Conservation (phyloP, 2,113 vertebrate genomes). For the Ondatra zibethicus region DNA sequence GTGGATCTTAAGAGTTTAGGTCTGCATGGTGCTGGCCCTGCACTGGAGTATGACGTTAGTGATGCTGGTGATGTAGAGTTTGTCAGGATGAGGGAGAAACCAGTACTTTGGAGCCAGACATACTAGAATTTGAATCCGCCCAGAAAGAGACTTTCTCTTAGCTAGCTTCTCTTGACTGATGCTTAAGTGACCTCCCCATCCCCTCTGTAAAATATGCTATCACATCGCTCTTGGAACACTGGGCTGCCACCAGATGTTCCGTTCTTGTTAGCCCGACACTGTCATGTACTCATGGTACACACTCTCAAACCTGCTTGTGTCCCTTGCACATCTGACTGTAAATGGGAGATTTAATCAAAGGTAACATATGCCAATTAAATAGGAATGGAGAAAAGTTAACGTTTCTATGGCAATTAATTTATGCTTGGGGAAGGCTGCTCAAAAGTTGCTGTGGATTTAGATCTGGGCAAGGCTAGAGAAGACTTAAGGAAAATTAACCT, state of each 20-base stretch:
- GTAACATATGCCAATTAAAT: constrained; percentile 65
- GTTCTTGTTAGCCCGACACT: not conserved
- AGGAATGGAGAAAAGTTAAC: constrained; percentile 48
- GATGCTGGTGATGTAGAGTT: not conserved
- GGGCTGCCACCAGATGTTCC: not conserved
- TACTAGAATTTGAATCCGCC: not conserved
- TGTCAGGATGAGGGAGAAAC: not conserved
- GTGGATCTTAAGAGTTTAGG: not conserved
- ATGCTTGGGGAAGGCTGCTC: constrained; percentile 56
- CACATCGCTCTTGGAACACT: not conserved
- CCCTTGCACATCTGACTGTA: constrained; percentile 40
- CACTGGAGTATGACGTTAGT: not conserved
- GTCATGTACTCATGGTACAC: not conserved
- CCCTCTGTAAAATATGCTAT: not conserved
- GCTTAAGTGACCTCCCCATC: not conserved
- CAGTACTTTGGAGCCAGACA: not conserved
- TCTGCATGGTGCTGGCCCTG: not conserved
- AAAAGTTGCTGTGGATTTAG: constrained; percentile 55
- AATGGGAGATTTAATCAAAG: constrained; percentile 70
- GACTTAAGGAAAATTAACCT: not conserved
- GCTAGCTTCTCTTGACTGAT: not conserved
- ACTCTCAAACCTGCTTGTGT: constrained; percentile 47
- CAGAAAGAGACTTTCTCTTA: not conserved
- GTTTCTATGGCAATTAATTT: constrained; percentile 75
- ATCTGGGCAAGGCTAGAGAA: constrained; percentile 18